Conservation (phyloP, 2,113 vertebrate genomes). For the Merops nubicus region DNA sequence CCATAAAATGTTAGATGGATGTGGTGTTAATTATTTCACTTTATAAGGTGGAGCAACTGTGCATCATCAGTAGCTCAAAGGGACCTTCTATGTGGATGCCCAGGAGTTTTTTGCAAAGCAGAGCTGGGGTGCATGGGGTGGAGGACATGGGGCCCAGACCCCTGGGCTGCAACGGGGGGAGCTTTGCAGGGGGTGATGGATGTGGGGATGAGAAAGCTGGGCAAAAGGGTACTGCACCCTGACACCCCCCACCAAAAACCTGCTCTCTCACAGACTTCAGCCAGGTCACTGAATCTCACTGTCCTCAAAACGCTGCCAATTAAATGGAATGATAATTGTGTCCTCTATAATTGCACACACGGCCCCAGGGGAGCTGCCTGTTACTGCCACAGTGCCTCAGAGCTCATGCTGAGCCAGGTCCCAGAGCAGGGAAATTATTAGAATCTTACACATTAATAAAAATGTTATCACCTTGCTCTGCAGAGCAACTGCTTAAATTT, state of each 20-base stretch:
- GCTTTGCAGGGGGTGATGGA: background rate
- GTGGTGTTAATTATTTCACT: background rate
- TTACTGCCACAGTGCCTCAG: background rate
- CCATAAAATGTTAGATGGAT: constrained; percentile 22
- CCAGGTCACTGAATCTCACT: background rate
- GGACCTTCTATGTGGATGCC: background rate
- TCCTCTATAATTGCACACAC: background rate
- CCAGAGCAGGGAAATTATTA: constrained; percentile 17
- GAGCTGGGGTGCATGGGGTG: background rate
- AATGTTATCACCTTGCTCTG: constrained; percentile 26
- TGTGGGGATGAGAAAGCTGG: background rate
- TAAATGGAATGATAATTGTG: background rate
- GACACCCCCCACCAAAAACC: background rate
- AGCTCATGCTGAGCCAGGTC: background rate
- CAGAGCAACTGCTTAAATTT: background rate
- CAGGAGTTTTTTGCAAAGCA: background rate
- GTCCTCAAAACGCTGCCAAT: background rate
- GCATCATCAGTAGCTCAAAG: background rate
- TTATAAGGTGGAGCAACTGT: background rate
- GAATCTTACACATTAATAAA: constrained; percentile 20
- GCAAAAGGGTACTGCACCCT: fast-evolving
- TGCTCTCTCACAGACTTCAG: background rate
- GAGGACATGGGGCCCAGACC: background rate
- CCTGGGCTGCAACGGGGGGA: fast-evolving
- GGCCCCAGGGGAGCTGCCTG: background rate